These are phyloP conservation scores for Siphamia tubifer DNA, from an alignment of 2,113 vertebrate species.

Conservation along the genomic window DNA sequence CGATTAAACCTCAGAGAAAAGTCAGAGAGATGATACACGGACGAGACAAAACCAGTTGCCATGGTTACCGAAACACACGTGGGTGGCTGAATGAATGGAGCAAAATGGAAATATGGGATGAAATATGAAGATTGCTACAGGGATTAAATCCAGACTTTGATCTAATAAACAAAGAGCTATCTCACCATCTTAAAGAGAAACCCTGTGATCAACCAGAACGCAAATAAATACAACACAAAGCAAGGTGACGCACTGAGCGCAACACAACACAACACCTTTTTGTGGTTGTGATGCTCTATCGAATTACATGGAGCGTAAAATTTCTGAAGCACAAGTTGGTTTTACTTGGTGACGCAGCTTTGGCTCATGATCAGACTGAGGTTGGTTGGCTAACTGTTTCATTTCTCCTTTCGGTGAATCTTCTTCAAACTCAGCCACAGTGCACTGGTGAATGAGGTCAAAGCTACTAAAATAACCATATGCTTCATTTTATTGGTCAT, in stretches of 20 bases:
- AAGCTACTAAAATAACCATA: background rate
- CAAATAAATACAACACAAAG: background rate
- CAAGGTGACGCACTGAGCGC: background rate
- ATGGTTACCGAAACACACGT: conserved; percentile 37
- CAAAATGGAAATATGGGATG: background rate
- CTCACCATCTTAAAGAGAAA: too few relatives aligned
- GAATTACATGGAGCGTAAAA: background rate
- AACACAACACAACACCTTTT: background rate
- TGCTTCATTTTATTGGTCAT: background rate
- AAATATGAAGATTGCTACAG: conserved; percentile 1
- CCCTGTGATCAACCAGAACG: too few relatives aligned
- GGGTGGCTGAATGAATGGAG: background rate
- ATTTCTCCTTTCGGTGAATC: conserved; percentile 27
- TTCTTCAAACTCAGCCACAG: background rate
- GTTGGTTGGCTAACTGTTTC: conserved; percentile 15
- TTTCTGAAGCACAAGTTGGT: background rate
- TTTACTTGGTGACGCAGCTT: background rate
- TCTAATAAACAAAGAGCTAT: background rate
- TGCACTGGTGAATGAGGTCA: background rate
- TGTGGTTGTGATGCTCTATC: background rate
- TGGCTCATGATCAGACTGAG: background rate
- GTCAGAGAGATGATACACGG: conserved; percentile 9
- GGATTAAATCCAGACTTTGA: background rate
- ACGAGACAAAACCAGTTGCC: conserved; percentile 50
- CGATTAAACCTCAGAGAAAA: conserved; percentile 45